Conservation (phyloP, 2,113 vertebrate genomes). For the Zingel zingel region DNA sequence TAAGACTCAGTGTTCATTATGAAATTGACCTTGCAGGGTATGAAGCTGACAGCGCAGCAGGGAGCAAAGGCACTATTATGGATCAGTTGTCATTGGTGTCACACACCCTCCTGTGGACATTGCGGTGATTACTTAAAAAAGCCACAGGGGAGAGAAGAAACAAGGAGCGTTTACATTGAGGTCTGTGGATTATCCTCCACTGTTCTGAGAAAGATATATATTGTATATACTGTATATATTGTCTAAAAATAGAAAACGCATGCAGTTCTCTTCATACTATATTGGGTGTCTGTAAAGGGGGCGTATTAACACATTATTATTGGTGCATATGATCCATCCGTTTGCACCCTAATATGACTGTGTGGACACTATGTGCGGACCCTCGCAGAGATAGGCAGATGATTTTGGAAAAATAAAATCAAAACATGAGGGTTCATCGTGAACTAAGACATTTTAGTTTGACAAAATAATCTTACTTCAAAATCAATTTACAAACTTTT, state of each 20-base stretch:
- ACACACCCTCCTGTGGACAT: slow-evolving; percentile 29
- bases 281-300: not conserved
- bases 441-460: too few relatives aligned
- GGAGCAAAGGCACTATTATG: slow-evolving; percentile 23
- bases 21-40: not conserved
- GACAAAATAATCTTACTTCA: too few relatives aligned
- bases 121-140: slow-evolving; percentile 21
- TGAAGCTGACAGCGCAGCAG: not conserved
- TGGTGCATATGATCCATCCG: not conserved
- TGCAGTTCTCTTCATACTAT: not conserved
- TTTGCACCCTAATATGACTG: not conserved
- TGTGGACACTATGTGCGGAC: not conserved
- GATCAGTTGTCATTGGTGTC: slow-evolving; percentile 37
- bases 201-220: not conserved
- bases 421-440: not conserved
- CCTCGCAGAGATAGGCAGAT: not conserved
- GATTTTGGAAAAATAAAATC: not conserved
- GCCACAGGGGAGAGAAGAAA: not conserved
- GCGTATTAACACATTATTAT: not conserved
- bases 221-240: not conserved
- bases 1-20: slow-evolving; percentile 10
- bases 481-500: too few relatives aligned
- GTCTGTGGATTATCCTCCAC: not conserved
- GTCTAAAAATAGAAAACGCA: not conserved
- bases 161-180: not conserved